Evolutionary conservation across 1,140 invertebrate species (phyloP).

Genomic region (Pararge aegeria): DNA sequence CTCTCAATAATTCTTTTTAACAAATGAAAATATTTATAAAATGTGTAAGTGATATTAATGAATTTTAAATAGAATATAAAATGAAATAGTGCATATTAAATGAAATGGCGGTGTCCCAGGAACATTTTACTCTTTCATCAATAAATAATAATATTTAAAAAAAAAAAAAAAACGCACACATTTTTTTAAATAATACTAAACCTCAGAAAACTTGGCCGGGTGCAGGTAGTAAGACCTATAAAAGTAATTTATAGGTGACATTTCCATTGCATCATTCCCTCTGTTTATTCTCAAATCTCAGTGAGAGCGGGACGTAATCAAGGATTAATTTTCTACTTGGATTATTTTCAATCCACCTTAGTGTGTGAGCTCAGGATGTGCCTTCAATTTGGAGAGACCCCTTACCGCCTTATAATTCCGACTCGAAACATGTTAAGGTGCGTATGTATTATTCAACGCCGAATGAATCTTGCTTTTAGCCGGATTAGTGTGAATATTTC

Average conservation of each 20-base stretch:
- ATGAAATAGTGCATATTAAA: too few relatives aligned
- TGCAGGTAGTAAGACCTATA: too few relatives aligned
- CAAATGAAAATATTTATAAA: too few relatives aligned
- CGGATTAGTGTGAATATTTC: neutral
- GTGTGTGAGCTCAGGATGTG: constrained; percentile 61
- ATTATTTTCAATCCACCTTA: constrained; percentile 75
- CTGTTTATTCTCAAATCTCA: constrained; percentile 48
- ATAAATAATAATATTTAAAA: too few relatives aligned
- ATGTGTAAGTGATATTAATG: too few relatives aligned
- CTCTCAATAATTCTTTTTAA: too few relatives aligned
- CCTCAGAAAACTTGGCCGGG: too few relatives aligned
- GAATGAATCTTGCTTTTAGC: constrained; percentile 16
- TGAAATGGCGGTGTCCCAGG: too few relatives aligned
- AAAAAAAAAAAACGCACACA: too few relatives aligned
- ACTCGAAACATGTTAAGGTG: constrained; percentile 30
- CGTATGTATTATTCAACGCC: constrained; percentile 22
- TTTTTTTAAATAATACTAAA: too few relatives aligned
- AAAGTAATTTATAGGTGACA: neutral
- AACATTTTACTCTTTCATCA: too few relatives aligned
- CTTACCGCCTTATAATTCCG: constrained; percentile 42
- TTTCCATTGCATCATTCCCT: constrained; percentile 16
- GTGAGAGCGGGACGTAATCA: constrained; percentile 67
- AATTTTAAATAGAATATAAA: too few relatives aligned
- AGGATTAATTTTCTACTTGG: constrained; percentile 78
- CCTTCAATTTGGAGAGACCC: constrained; percentile 62